These are phyloP conservation scores for Ambastaia sidthimunki DNA, from an alignment of 2,797 vertebrate species.

Conservation along the genomic window DNA sequence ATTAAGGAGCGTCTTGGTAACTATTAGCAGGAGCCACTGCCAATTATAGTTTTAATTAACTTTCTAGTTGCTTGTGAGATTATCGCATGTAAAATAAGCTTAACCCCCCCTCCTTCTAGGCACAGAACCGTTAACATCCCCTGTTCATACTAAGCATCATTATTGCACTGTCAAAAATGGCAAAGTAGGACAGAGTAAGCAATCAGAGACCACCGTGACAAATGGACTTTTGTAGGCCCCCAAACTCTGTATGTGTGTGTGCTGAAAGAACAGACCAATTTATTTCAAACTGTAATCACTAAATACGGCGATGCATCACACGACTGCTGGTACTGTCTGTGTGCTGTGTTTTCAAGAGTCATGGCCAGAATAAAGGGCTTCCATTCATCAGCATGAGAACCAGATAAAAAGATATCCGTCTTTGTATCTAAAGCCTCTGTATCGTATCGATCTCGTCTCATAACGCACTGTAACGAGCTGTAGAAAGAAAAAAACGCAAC, in stretches of 20 bases:
- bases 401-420: slow-evolving; percentile 67
- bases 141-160: slow-evolving; percentile 84
- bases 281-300: slow-evolving; percentile 81
- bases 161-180: slow-evolving; percentile 82
- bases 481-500: slow-evolving; percentile 50
- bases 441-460: slow-evolving; percentile 57
- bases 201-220: slow-evolving; percentile 77
- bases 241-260: slow-evolving; percentile 75
- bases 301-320: slow-evolving; percentile 81
- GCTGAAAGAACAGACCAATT: slow-evolving; percentile 78
- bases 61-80: slow-evolving; percentile 83
- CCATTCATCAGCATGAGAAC: slow-evolving; percentile 66
- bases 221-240: slow-evolving; percentile 80
- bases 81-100: slow-evolving; percentile 84
- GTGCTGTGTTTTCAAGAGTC: slow-evolving; percentile 63
- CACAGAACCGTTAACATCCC: slow-evolving; percentile 80
- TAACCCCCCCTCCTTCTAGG: slow-evolving; percentile 71
- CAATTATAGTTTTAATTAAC: slow-evolving; percentile 89
- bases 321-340: slow-evolving; percentile 56
- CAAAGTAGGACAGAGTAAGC: slow-evolving; percentile 86
- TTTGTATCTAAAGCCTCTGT: slow-evolving; percentile 62
- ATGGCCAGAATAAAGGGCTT: slow-evolving; percentile 58
- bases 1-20: slow-evolving; percentile 74
- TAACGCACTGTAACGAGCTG: slow-evolving; percentile 61
- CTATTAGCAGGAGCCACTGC: slow-evolving; percentile 80